Base-by-base conservation (phyloP, 1,140 invertebrate species). In the Cotesia chilonis region DNA sequence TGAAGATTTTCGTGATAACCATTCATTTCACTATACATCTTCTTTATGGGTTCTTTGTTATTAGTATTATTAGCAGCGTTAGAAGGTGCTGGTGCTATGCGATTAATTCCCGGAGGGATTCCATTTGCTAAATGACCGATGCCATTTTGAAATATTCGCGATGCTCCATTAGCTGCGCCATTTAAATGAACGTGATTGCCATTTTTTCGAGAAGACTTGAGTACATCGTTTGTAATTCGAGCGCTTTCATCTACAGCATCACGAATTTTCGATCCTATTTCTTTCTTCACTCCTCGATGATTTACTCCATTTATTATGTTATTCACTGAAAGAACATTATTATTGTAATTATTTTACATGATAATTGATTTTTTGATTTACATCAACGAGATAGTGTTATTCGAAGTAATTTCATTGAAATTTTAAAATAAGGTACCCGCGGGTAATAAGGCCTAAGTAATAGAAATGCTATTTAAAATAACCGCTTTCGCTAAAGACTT, bases 1-100 rank as follows among this genome's bases (percentile, higher is more conserved):
- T 85, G 81, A 74, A 84, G 75, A 75, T 81, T 80, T 54, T 81
- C 75, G 37, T 81, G 78, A 72, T 80, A 81, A 54, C 78, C 79
- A 47, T 85, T 83, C 6, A 85, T 78, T 75, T 85, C 84, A 57
- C 79, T 83, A 71, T 85, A 86, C 83, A 85, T 86, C 52, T 81
- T 82, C 55, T 79, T 83, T 9, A 86, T 71, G 0, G 83, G 75
- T 65, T 85, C 82, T 54, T 78, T 81, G 0, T 52, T 6, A 47
- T 47, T 47, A 47, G 10, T 37, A 28, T 70, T 70, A 35, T 77
- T 77, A 51, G 76, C 70, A 35, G 73, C 64, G 28, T 80, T 79
- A 57, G 76, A 74, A 3, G 80, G 73, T 1, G 78, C 63, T 0
- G 84, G 80, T 4, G 77, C 76, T 17, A 85, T 76, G 74, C 82